Evolutionary conservation across 2,888 invertebrate genomes (phyloP), one percentile per base, ranked within the genome.

Genomic region (Hirtodrosophila confusa): DNA sequence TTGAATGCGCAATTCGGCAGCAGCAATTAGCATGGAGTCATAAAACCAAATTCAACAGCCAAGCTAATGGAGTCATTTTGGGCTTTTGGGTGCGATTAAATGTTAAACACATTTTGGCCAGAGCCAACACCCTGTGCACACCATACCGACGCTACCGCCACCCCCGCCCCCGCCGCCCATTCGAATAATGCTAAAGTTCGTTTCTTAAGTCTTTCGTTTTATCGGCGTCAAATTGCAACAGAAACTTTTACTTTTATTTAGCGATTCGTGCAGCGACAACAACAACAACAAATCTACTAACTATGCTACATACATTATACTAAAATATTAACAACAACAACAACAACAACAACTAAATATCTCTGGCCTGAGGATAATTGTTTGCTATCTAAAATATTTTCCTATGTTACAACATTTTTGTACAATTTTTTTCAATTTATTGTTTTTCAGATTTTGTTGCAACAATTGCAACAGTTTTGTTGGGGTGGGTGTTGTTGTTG

Each of bases 141-240:
- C 1, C 17, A 17, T 17, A 17, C 17, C 17, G 17, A 17, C 17
- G 17, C 17, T n/a, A n/a, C 17, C 17, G 17, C 63, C 44, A 54
- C 58, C 43, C 61, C 77, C n/a, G n/a, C n/a, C n/a, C n/a, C n/a
- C n/a, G n/a, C 40, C 58, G 69, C 12, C 10, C 29, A n/a, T 35
- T 11, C 48, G 47, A 76, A 62, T 55, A 76, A 65, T 76, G 74
- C 60, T 72, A 70, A 84, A 84, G 84, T 84, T 84, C 75, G 88
- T 84, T 84, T 84, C 88, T 41, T 75, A 78, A 84, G 78, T 88
- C 72, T 71, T 86, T 88, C 64, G 75, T 80, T 73, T 86, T 68
- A 58, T 49, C 63, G 55, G 68, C 56, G 63, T 62, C 29, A 78
- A 67, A 49, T 86, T 84, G 78, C 78, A 63, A 29, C 66, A 40